Evolutionary conservation across 2,113 vertebrate species (phyloP).

Genomic region (Verasper variegatus): DNA sequence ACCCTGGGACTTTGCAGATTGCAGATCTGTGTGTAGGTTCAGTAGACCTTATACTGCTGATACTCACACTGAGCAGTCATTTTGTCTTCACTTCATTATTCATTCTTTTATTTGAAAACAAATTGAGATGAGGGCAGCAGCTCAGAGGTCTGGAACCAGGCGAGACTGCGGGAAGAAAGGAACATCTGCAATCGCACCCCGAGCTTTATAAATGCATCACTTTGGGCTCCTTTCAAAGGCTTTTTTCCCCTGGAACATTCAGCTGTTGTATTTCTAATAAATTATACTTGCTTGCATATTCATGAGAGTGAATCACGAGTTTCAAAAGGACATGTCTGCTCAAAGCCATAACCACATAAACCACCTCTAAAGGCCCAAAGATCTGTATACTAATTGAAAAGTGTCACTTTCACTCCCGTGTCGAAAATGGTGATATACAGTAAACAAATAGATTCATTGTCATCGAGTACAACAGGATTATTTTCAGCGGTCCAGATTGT

Average conservation of each 20-base stretch:
- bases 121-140: neutral
- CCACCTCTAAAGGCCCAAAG: neutral
- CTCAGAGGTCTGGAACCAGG: neutral
- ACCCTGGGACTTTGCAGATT: neutral
- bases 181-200: neutral
- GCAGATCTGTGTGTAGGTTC: neutral
- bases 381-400: neutral
- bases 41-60: neutral
- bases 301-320: neutral
- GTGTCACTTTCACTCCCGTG: neutral
- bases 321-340: conserved; percentile 1
- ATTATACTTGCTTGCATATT: neutral
- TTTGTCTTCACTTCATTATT: conserved; percentile 5
- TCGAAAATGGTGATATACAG: neutral
- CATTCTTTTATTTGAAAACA: neutral
- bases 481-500: no score
- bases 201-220: conserved; percentile 4
- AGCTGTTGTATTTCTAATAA: neutral
- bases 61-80: neutral
- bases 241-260: neutral
- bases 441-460: neutral
- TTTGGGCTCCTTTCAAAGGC: neutral
- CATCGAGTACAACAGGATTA: no score
- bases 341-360: neutral
- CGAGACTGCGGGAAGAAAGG: neutral